Evolutionary conservation across 2,113 vertebrate genomes (phyloP).

Genomic region (Saiga tatarica): DNA sequence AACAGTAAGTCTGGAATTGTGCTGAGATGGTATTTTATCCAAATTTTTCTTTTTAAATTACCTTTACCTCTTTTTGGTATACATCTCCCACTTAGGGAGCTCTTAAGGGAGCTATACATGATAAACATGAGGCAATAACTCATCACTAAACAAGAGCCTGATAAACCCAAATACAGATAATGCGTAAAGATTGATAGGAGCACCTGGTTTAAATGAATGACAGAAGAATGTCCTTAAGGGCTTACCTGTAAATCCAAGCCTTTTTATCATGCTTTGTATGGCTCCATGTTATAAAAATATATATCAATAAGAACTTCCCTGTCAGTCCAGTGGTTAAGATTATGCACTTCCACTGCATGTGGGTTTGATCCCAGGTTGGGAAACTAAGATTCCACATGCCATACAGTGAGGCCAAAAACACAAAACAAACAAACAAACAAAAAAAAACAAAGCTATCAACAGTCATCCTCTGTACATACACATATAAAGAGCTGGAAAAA

Average conservation of each 20-base stretch:
- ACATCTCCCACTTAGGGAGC: neutral
- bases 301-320: neutral
- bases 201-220: neutral
- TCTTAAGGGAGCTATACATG: neutral
- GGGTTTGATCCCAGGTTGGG: neutral
- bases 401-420: neutral
- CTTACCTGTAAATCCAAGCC: neutral
- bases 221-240: neutral
- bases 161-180: neutral
- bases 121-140: neutral
- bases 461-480: neutral
- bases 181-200: neutral
- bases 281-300: neutral
- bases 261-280: neutral
- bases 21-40: neutral
- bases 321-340: neutral
- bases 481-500: neutral
- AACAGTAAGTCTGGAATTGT: neutral
- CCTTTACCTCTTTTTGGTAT: neutral
- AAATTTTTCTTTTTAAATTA: neutral
- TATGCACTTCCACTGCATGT: neutral
- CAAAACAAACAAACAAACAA: neutral
- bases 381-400: neutral
- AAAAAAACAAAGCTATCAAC: neutral
- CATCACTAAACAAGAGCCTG: neutral